Percentiles rank a stretch among this genome's conserved stretches.
Conservation (phyloP, 2,888 invertebrate genomes). For the Pecten maximus region DNA sequence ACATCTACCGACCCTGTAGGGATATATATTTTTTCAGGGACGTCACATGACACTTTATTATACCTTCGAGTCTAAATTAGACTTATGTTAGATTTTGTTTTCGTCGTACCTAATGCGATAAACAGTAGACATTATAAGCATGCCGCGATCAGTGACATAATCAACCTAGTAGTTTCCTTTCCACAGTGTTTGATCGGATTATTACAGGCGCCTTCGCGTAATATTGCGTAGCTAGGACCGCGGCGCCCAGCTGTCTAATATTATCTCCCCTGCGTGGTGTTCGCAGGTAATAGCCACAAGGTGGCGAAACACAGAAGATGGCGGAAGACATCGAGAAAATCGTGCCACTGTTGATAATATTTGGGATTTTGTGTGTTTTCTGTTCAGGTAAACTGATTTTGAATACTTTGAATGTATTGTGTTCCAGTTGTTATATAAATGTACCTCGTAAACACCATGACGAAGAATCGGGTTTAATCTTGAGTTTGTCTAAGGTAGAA, state of each 20-base stretch:
- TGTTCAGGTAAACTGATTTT: background rate
- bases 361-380: conserved; percentile 28
- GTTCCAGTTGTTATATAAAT: background rate
- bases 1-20: too few relatives aligned
- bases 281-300: background rate
- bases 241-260: conserved; percentile 17
- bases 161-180: background rate
- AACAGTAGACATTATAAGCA: background rate
- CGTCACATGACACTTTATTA: too few relatives aligned
- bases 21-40: too few relatives aligned
- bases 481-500: background rate
- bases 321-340: conserved; percentile 17
- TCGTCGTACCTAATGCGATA: background rate
- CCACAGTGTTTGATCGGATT: background rate
- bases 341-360: background rate
- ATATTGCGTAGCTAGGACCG: background rate
- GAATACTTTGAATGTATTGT: background rate
- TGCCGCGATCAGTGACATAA: background rate
- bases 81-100: background rate
- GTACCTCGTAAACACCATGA: background rate
- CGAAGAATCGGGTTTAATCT: background rate
- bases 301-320: conserved; percentile 7
- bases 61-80: too few relatives aligned
- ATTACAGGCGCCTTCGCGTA: background rate
- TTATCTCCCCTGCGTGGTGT: background rate